phyloP scores from a whole-genome alignment of 2,113 vertebrate genomes.

The Psophia crepitans region DNA sequence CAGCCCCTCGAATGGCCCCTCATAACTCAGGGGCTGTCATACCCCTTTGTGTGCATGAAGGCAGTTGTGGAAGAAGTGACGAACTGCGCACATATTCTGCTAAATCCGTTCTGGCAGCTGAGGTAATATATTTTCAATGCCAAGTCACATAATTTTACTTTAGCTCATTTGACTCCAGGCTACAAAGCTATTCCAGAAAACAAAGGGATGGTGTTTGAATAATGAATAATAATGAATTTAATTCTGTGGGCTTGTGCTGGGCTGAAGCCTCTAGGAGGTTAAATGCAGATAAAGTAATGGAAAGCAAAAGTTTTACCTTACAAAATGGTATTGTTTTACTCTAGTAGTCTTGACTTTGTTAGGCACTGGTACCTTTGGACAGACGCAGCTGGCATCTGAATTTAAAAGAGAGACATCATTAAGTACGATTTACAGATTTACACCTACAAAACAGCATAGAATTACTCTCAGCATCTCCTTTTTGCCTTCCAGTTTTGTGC shows the following conservation, averaged over 20 bases:
- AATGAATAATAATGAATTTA: conserved; percentile 81
- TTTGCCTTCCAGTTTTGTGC: background rate
- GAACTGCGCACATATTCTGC: conserved; percentile 75
- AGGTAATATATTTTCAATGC: conserved; percentile 81
- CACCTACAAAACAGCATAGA: background rate
- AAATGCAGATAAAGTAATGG: conserved; percentile 61
- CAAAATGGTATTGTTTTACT: background rate
- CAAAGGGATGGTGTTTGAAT: conserved; percentile 76
- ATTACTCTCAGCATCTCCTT: background rate
- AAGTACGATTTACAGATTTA: background rate
- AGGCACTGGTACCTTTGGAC: background rate
- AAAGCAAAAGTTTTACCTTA: conserved; percentile 62
- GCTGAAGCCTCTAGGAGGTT: conserved; percentile 57
- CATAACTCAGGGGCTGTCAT: conserved; percentile 79
- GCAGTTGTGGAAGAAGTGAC: conserved; percentile 77
- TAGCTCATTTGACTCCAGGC: conserved; percentile 82
- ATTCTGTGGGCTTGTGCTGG: conserved; percentile 65
- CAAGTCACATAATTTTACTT: conserved; percentile 85
- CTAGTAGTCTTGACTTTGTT: background rate
- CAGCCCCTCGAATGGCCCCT: conserved; percentile 77
- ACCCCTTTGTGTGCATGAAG: conserved; percentile 70
- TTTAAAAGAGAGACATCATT: background rate
- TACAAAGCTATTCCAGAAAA: conserved; percentile 82
- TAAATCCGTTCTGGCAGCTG: conserved; percentile 82
- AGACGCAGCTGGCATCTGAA: background rate